Percentiles rank a stretch among this genome's conserved stretches.
Evolutionary conservation across 2,797 vertebrate genomes (phyloP).

Genomic region (Diglossa cyanea): DNA sequence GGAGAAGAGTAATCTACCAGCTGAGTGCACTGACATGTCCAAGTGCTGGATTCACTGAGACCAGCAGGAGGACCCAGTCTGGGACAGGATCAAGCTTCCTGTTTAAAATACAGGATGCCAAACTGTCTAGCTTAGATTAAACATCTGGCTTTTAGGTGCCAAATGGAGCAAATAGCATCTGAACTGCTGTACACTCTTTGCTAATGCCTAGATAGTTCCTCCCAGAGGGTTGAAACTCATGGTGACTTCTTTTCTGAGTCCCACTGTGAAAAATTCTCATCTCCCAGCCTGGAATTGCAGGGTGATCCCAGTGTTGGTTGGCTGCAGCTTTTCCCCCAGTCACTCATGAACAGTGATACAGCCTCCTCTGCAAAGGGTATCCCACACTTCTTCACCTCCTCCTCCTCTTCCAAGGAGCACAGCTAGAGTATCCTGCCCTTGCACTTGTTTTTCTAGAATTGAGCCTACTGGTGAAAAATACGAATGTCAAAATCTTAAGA

Average conservation of each 20-base stretch:
- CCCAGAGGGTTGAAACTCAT: neutral
- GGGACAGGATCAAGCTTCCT: neutral
- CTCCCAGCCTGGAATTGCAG: neutral
- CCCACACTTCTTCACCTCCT: neutral
- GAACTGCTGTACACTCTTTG: neutral
- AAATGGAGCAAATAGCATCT: neutral
- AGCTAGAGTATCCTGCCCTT: neutral
- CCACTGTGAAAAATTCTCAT: neutral
- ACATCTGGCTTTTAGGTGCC: neutral
- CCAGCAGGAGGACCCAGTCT: neutral
- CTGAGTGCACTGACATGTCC: neutral
- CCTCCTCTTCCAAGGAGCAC: neutral
- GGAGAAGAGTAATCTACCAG: neutral
- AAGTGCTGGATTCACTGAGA: neutral
- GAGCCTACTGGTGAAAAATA: neutral
- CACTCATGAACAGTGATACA: fast-evolving
- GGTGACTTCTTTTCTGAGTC: neutral
- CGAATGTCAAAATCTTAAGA: neutral
- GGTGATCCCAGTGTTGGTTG: neutral
- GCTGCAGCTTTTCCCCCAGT: neutral
- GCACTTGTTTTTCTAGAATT: neutral
- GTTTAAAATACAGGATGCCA: neutral
- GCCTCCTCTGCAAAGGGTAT: neutral
- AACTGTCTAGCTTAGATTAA: neutral
- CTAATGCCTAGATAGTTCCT: neutral